Evolutionary conservation across 2,888 invertebrate genomes (phyloP), one percentile per base, ranked within the genome.

Genomic region (Idaea straminata): DNA sequence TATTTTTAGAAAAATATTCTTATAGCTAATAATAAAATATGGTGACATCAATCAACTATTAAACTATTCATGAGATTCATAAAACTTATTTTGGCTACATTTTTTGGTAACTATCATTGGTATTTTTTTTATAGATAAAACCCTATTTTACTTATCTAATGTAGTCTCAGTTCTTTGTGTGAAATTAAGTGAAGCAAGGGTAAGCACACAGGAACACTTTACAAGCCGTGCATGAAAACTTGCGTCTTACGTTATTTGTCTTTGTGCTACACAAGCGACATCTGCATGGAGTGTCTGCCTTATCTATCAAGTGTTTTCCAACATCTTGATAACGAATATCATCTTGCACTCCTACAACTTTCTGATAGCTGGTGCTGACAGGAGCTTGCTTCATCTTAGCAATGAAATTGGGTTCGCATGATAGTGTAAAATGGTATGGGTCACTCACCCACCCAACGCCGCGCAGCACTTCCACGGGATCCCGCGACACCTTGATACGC

Each of bases 181-280:
- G 36, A 36, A 36, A 36, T 36, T 36, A 6, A 36, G 36, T 36
- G 36, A 72, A 72, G 63, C 69, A 69, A 68, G 69, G 66, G 64
- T 62, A 68, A 65, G 64, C 66, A 64, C 68, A 71, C 61, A 69
- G 64, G 34, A 66, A 66, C 25, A 69, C 69, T 62, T 71, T 71
- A 66, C 71, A 71, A 60, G 65, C 67, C 63, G 69, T 67, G 47
- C 67, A 71, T 63, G 66, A 66, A 59, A 71, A 66, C 65, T 69
- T 71, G 59, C 62, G 63, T 67, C 69, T 66, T 64, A 66, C 64
- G 57, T 67, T 66, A 59, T 69, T 66, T 64, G 65, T 64, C 35
- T 67, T 69, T 67, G 68, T 68, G 62, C 69, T 69, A 59, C 71
- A 69, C 65, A 67, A 66, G 25, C 70, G 69, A 66, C 71, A 71